Evolutionary conservation across 2,797 vertebrate genomes (phyloP), one percentile per base, ranked within the genome.

Genomic region (Sylvilagus floridanus): DNA sequence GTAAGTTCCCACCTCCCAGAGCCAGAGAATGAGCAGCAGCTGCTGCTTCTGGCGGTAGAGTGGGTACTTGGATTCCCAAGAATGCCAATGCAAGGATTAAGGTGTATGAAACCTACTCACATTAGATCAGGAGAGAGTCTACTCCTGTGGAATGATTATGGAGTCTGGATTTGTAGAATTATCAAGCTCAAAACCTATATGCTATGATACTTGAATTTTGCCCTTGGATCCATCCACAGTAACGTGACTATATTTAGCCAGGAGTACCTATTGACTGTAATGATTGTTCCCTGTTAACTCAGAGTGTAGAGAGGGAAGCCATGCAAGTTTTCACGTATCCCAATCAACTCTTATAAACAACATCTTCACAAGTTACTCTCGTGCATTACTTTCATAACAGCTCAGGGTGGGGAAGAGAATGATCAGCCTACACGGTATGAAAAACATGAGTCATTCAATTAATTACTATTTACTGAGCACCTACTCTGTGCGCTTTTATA

Each of bases 141-240:
- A 30, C 8, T 16, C 21, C 1, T 42, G 32, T 82, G 60, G 4
- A 22, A 35, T 90, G 52, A 89, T 57, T 28, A 47, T 65, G 35
- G 57, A 90, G 24, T 65, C 47, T 35, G 81, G 65, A 82, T 57
- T 63, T 72, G 54, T 35, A 52, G 60, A 84, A 57, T 82, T 87
- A 83, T 42, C 50, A 65, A 89, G 21, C 26, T 95, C 30, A 83
- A 10, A 5, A 11, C 76, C 35, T 57, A 73, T 68, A 19, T 63
- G 14, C 69, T 73, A 9, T n/a, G 42, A 77, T 68, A 76, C 63
- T 7, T 77, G 42, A 95, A 21, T 73, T 77, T 82, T 93, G 84
- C 60, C 78, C 84, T 69, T 77, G 82, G 13, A 86, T 83, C 62
- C 30, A 26, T 4, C 42, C 42, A 47, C 42, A 81, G 5, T 30